These are phyloP conservation scores for Vanessa tameamea DNA, from an alignment of 1,140 invertebrate genomes.

Conservation along the genomic window DNA sequence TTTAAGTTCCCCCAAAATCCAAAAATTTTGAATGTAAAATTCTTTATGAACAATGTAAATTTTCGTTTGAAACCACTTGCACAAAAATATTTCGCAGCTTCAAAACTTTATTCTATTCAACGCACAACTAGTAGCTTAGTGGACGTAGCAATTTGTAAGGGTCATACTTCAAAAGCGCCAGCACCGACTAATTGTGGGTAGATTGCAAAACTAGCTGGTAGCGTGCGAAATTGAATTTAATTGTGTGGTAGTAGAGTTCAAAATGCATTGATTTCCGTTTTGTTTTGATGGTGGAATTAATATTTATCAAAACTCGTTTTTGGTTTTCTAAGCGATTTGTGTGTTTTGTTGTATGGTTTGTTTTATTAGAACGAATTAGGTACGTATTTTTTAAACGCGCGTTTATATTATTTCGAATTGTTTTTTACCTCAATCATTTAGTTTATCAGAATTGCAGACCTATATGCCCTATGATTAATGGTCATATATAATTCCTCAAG, in stretches of 20 bases:
- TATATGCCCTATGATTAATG: too few relatives aligned
- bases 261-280: neutral
- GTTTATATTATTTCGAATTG: too few relatives aligned
- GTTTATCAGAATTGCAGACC: too few relatives aligned
- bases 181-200: conserved; percentile 2
- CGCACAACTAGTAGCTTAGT: neutral
- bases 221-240: neutral
- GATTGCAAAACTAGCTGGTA: neutral
- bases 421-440: too few relatives aligned
- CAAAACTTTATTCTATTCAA: neutral
- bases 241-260: neutral
- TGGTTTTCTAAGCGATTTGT: neutral
- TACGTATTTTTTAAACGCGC: too few relatives aligned
- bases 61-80: neutral
- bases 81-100: neutral
- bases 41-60: neutral
- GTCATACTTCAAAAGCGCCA: conserved; percentile 19
- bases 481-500: too few relatives aligned
- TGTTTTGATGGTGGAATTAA: neutral
- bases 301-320: neutral
- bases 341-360: neutral
- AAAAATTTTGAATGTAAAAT: neutral
- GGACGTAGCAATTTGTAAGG: conserved; percentile 1
- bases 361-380: too few relatives aligned
- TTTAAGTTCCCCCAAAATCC: too few relatives aligned